These are phyloP conservation scores for Trematomus loennbergii DNA, from an alignment of 2,113 vertebrate genomes.

Conservation along the genomic window DNA sequence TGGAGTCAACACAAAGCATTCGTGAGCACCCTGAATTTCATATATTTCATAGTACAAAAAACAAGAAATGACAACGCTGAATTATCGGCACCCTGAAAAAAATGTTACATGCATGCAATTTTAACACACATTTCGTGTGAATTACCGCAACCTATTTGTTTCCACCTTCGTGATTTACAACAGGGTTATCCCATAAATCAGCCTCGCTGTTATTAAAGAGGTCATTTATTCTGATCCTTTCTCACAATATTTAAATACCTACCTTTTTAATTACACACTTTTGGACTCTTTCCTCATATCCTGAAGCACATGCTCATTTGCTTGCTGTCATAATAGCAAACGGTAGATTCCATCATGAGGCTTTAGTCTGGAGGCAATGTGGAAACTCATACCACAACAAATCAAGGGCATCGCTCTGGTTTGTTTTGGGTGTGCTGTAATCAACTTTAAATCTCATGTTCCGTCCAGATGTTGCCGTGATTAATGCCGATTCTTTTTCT, in stretches of 20 bases:
- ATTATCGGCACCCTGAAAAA: background rate
- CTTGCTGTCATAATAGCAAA: slow-evolving; percentile 68
- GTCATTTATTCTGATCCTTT: slow-evolving; percentile 63
- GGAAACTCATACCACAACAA: slow-evolving; percentile 21
- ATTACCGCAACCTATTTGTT: slow-evolving; percentile 12
- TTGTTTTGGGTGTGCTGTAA: slow-evolving; percentile 35
- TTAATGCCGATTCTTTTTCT: slow-evolving; percentile 17
- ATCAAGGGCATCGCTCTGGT: slow-evolving; percentile 37
- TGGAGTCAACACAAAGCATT: slow-evolving; percentile 16
- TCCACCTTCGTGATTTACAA: background rate
- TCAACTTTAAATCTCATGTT: slow-evolving; percentile 64
- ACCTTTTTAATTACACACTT: slow-evolving; percentile 78
- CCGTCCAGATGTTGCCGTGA: slow-evolving; percentile 32
- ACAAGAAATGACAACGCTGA: background rate
- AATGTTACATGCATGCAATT: background rate
- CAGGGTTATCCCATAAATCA: slow-evolving; percentile 55
- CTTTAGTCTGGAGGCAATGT: slow-evolving; percentile 40
- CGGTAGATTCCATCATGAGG: slow-evolving; percentile 58
- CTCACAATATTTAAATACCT: slow-evolving; percentile 67
- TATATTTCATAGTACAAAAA: background rate
- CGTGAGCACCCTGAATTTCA: background rate
- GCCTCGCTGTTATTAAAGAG: slow-evolving; percentile 56
- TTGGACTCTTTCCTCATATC: slow-evolving; percentile 61
- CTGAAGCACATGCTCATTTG: slow-evolving; percentile 60
- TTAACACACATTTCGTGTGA: background rate